These are phyloP conservation scores for Poecile montanus DNA, from an alignment of 2,797 vertebrate species.

Conservation along the genomic window DNA sequence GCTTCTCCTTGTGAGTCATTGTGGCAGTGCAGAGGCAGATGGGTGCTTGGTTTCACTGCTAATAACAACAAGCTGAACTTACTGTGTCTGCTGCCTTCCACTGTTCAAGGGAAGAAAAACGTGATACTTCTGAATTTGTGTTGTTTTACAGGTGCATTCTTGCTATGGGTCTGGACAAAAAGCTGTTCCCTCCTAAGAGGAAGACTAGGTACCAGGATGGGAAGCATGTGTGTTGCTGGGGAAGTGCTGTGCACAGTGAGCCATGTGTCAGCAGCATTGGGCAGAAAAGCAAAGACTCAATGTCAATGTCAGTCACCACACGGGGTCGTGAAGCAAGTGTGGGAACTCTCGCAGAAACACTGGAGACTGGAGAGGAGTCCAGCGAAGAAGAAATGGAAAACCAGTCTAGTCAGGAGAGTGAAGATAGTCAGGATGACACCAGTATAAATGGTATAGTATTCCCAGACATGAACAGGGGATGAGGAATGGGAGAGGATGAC, in stretches of 20 bases:
- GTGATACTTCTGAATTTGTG: neutral
- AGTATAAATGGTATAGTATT: conserved; percentile 50
- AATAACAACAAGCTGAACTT: neutral
- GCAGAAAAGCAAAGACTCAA: neutral
- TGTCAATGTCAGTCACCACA: neutral
- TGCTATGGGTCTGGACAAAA: conserved; percentile 89
- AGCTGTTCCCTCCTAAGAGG: conserved; percentile 80
- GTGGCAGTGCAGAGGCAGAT: neutral
- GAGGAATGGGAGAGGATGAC: neutral
- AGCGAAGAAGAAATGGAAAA: neutral
- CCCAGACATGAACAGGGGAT: neutral
- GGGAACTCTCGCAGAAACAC: neutral
- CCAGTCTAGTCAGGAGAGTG: neutral
- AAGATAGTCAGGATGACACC: conserved; percentile 20
- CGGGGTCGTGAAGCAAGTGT: neutral
- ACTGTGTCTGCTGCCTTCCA: neutral
- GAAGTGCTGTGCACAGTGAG: neutral
- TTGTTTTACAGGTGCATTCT: conserved; percentile 86
- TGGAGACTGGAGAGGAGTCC: conserved; percentile 15
- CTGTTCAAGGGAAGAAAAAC: neutral
- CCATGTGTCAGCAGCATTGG: neutral
- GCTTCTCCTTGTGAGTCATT: neutral
- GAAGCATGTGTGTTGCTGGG: neutral
- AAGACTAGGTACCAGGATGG: conserved; percentile 43
- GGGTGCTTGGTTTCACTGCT: neutral